A percentile compares a stretch with the other conserved stretches of the same genome.
These are phyloP conservation scores for Theristus sp. DNA, from an alignment of 2,888 invertebrate genomes.

Conservation along the genomic window DNA sequence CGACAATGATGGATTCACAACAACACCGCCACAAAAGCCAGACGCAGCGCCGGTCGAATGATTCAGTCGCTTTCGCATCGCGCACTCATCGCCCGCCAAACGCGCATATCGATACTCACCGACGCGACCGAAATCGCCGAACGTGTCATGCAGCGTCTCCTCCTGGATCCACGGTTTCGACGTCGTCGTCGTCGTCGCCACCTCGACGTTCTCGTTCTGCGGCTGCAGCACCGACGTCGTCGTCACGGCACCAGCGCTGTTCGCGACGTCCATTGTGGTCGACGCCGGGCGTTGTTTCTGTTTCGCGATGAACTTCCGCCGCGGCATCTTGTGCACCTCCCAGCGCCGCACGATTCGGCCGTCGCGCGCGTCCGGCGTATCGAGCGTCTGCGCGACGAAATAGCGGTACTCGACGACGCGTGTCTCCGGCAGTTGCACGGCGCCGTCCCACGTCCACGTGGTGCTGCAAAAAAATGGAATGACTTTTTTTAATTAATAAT, in stretches of 20 bases:
- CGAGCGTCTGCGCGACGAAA: neutral
- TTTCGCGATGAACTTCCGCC: neutral
- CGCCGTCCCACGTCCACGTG: neutral
- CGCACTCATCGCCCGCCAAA: neutral
- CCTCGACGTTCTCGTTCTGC: too few species aligned
- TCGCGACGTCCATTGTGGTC: too few species aligned
- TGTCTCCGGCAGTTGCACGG: neutral
- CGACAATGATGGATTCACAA: too few species aligned
- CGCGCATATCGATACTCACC: neutral
- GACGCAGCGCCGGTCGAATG: neutral
- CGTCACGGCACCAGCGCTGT: too few species aligned
- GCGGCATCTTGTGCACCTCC: neutral
- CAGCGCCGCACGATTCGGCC: neutral
- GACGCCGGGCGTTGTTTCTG: too few species aligned
- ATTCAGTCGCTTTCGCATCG: neutral
- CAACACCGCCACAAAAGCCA: too few species aligned
- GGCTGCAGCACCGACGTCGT: too few species aligned
- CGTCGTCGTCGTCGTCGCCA: too few species aligned
- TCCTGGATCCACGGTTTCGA: neutral
- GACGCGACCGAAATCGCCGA: neutral
- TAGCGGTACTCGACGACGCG: neutral
- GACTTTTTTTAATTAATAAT: neutral
- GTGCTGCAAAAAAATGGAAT: neutral
- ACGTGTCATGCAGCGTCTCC: neutral
- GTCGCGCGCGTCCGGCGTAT: neutral